A percentile compares a stretch with the other conserved stretches of the same genome.
These are phyloP conservation scores for Podarcis raffonei DNA, from an alignment of 2,113 vertebrate genomes.

Conservation along the genomic window DNA sequence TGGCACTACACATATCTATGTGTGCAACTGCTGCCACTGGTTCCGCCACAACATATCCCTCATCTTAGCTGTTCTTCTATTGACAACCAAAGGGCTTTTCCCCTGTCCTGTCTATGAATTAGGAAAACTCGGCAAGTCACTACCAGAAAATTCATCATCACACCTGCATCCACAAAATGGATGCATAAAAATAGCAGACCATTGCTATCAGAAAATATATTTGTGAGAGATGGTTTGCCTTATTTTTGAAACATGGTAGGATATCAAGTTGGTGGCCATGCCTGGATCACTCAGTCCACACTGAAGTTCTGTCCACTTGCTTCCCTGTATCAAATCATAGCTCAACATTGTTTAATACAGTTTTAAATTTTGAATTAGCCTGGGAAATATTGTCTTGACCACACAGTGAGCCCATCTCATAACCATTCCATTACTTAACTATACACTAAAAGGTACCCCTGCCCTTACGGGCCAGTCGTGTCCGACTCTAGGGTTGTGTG, in stretches of 20 bases:
- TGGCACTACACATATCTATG: too few species aligned
- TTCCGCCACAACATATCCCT: too few species aligned
- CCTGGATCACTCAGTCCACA: too few species aligned
- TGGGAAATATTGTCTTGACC: background rate
- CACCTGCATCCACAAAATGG: background rate
- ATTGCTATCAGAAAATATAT: background rate
- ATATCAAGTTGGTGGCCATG: background rate
- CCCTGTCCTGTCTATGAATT: background rate
- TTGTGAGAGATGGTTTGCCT: background rate
- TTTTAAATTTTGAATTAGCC: background rate
- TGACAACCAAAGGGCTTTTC: too few species aligned
- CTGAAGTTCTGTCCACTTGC: background rate
- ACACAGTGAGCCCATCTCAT: background rate
- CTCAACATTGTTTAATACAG: background rate
- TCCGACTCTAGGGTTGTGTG: too few species aligned
- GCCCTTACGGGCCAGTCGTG: too few species aligned
- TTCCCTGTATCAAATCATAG: background rate
- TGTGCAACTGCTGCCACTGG: too few species aligned
- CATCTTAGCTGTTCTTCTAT: too few species aligned
- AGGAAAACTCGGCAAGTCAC: background rate
- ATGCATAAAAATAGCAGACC: background rate
- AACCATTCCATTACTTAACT: background rate
- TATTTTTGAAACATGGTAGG: background rate
- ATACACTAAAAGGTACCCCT: background rate
- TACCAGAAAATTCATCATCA: background rate